Base-by-base conservation (phyloP, 2,888 invertebrate genomes). In the Caenorhabditis virilis region DNA sequence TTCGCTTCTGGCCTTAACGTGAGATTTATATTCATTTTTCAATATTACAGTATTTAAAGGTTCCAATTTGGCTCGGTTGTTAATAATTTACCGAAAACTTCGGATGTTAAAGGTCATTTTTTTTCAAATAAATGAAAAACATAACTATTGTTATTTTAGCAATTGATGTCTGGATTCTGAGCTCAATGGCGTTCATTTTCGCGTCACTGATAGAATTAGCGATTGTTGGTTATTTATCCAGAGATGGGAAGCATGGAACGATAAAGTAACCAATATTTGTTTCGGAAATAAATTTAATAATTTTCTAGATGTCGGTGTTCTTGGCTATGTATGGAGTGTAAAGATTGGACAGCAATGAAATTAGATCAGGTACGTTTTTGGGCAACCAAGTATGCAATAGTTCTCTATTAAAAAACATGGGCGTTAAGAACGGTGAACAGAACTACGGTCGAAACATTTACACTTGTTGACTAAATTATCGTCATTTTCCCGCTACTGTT, bases 141-240 rank as follows among this genome's bases (percentile, higher is more conserved):
- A 43, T 9, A 46, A 6, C 26, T 26, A 9, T 27, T 11, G n/a
- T 22, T 41, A 22, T 64, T 60, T 47, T 16, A 67, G 82, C 82
- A 1, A 83, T 83, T 47, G 82, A 82, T 63, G 82, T 82, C 23
- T 81, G 79, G 81, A 82, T 83, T 54, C 63, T 83, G 15, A 72
- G 72, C 22, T 78, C 80, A 22, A 82, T 82, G 82, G 83, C 77
- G 5, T 83, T 83, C 51, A 83, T 83, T 42, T 83, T 83, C 52
- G 77, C 77, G n/a, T 76, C 80, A 2, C 55, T 83, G 11, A 76
- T 83, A 7, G 83, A 83, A 52, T 54, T 83, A 62, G 83, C 82
- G 6, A 52, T 83, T 3, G 80, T 83, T 22, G 83, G 83, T 4
- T 83, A 72, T 54, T 48, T 80, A 23, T 71, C 77, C 2, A 51